These are phyloP conservation scores for Dryobates pubescens DNA, from an alignment of 2,797 vertebrate genomes.

Conservation along the genomic window DNA sequence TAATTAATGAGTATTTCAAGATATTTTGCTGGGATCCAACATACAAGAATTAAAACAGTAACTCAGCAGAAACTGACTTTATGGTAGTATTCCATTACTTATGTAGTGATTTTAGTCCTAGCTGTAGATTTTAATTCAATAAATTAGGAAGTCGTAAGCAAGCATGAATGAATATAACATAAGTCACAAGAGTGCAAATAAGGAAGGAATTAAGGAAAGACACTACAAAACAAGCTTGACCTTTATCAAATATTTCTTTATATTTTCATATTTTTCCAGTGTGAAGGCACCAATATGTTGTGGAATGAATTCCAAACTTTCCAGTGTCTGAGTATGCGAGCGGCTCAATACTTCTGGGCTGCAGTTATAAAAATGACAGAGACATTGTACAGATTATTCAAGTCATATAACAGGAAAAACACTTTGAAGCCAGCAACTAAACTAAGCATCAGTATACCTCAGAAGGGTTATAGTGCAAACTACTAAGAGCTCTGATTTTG, in stretches of 20 bases:
- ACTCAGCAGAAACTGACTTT: not conserved
- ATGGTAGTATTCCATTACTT: not conserved
- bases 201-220: not conserved
- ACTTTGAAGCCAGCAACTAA: not conserved
- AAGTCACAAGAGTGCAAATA: not conserved
- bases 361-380: conserved; percentile 56
- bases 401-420: not conserved
- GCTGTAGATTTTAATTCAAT: not conserved
- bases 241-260: conserved; percentile 93
- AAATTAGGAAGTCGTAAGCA: not conserved
- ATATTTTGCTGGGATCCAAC: not conserved
- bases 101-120: not conserved
- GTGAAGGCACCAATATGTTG: conserved; percentile 88
- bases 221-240: conserved; percentile 38
- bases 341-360: conserved; percentile 90
- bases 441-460: not conserved
- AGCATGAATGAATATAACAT: not conserved
- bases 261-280: conserved; percentile 88
- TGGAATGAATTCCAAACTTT: conserved; percentile 93
- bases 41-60: not conserved
- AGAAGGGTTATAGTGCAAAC: not conserved
- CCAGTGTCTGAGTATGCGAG: conserved; percentile 91
- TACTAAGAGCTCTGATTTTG: not conserved
- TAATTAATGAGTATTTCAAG: not conserved
- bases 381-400: not conserved